A percentile compares a stretch with the other conserved stretches of the same genome.
These are phyloP conservation scores for Ataeniobius toweri DNA, from an alignment of 2,797 vertebrate species.

Conservation along the genomic window DNA sequence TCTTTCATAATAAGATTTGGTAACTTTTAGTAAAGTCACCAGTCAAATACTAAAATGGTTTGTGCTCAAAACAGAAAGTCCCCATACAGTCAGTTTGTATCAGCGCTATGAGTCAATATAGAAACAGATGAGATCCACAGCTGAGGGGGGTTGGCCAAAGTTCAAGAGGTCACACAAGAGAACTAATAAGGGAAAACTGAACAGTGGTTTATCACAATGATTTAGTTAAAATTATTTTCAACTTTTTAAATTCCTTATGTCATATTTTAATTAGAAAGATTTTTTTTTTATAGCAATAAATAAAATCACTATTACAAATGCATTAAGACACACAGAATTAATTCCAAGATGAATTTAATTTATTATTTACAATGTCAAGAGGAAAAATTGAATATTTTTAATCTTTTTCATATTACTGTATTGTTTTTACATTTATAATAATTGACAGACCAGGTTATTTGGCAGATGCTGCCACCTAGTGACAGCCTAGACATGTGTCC, in stretches of 20 bases:
- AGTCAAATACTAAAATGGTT: background rate
- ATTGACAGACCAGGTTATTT: background rate
- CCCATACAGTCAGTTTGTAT: background rate
- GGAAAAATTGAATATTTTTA: background rate
- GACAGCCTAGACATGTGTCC: background rate
- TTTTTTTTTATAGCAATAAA: background rate
- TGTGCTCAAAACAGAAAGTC: background rate
- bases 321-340: background rate
- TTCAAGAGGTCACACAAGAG: slow-evolving; percentile 9
- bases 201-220: background rate
- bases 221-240: background rate
- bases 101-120: slow-evolving; percentile 7
- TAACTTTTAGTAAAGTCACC: background rate
- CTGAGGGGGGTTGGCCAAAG: background rate
- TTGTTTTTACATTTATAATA: background rate
- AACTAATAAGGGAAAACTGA: background rate
- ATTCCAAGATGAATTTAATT: background rate
- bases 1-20: background rate
- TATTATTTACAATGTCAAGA: background rate
- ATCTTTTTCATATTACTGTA: background rate
- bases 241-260: background rate
- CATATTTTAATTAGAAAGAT: background rate
- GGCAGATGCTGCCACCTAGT: slow-evolving; percentile 52
- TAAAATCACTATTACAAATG: background rate
- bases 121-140: slow-evolving; percentile 1